Percentiles rank a stretch among this genome's conserved stretches.
Conservation (phyloP, 2,113 vertebrate genomes). For the Egretta garzetta region DNA sequence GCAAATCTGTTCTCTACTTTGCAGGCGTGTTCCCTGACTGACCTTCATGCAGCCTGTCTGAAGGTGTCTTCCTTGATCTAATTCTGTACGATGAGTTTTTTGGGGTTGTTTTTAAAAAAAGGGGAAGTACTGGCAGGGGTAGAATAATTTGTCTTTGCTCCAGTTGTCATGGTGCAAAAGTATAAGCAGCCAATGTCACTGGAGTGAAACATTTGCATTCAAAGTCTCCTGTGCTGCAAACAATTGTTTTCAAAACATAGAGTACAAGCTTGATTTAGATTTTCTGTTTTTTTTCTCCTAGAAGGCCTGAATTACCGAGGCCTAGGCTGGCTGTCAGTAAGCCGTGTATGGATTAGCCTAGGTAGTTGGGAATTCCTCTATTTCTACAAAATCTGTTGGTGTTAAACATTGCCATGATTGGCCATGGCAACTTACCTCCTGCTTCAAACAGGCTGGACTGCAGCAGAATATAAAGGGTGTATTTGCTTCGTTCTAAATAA, state of each 20-base stretch:
- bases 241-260: neutral
- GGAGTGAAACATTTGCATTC: neutral
- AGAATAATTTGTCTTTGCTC: conserved; percentile 41
- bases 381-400: neutral
- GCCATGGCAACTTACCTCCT: neutral
- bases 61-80: conserved; percentile 26
- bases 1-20: neutral
- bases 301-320: neutral
- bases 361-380: neutral
- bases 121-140: neutral
- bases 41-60: conserved; percentile 30
- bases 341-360: neutral
- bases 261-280: neutral
- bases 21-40: neutral
- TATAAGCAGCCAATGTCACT: no score
- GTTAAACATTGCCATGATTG: neutral
- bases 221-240: neutral
- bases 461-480: neutral
- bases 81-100: neutral
- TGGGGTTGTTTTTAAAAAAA: neutral
- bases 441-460: neutral
- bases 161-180: neutral
- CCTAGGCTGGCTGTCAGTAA: neutral
- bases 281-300: neutral
- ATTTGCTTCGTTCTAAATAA: conserved; percentile 37